These are phyloP conservation scores for Philonicus albiceps DNA, from an alignment of 2,888 invertebrate species.

Conservation along the genomic window DNA sequence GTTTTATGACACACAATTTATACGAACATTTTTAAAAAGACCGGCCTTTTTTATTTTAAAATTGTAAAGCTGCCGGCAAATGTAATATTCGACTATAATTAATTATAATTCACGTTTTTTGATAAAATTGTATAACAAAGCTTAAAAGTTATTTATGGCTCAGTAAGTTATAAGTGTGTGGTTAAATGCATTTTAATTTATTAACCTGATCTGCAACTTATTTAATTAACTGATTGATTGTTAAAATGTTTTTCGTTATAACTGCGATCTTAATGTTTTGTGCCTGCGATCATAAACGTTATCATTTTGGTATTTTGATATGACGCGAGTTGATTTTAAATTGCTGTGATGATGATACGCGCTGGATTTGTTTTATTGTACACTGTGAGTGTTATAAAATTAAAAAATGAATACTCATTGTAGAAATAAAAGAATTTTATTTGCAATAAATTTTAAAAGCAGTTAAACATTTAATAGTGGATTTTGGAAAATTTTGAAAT, in stretches of 20 bases:
- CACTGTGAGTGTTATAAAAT: not conserved
- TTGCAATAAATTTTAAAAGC: too few species aligned
- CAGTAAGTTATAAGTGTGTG: not conserved
- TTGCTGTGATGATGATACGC: not conserved
- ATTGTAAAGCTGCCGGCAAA: not conserved
- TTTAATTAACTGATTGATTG: not conserved
- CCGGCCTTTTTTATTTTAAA: not conserved
- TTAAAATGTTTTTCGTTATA: not conserved
- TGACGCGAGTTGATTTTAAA: not conserved
- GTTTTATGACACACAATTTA: not conserved
- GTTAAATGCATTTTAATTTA: not conserved
- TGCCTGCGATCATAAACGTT: not conserved
- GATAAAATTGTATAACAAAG: not conserved
- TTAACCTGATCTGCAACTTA: not conserved
- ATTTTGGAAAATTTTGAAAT: too few species aligned
- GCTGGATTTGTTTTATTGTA: not conserved
- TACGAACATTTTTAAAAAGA: not conserved
- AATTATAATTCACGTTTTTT: not conserved
- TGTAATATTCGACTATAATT: not conserved
- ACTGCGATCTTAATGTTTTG: not conserved
- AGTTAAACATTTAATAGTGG: too few species aligned
- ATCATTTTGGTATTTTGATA: not conserved
- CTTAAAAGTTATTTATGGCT: not conserved
- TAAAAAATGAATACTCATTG: not conserved
- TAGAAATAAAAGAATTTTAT: too few species aligned